Conservation (phyloP, 2,888 invertebrate genomes). For the Plebejus anna region DNA sequence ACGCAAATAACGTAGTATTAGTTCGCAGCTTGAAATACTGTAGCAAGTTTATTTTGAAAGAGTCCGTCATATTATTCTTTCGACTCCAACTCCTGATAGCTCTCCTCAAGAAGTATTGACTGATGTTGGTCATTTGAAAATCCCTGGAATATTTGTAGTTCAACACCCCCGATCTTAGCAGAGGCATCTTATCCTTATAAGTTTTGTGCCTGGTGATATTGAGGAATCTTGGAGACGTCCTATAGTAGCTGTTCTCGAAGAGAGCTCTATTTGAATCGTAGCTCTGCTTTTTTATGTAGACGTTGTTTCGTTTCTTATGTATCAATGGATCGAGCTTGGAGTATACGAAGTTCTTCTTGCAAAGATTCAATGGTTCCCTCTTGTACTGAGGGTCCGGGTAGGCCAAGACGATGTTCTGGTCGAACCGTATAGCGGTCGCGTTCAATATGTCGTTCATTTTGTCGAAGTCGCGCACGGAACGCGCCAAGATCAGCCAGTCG, state of each 20-base stretch:
- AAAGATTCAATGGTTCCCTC: conserved; percentile 44
- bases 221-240: conserved; percentile 53
- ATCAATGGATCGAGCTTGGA: conserved; percentile 35
- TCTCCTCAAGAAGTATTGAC: conserved; percentile 46
- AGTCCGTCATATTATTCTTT: conserved; percentile 35
- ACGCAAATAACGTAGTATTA: conserved; percentile 64
- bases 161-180: conserved; percentile 52
- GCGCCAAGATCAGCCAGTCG: conserved; percentile 61
- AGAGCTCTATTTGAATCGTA: conserved; percentile 44
- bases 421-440: conserved; percentile 58
- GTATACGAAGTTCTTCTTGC: conserved; percentile 56
- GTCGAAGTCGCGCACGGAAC: conserved; percentile 52
- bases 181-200: conserved; percentile 49
- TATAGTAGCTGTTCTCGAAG: conserved; percentile 56
- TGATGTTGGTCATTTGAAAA: conserved; percentile 58
- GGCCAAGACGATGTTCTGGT: conserved; percentile 60
- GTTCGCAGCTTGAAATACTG: conserved; percentile 68
- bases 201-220: conserved; percentile 53
- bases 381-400: conserved; percentile 43
- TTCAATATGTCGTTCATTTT: conserved; percentile 57
- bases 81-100: conserved; percentile 43
- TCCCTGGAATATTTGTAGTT: conserved; percentile 54
- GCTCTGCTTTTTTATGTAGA: conserved; percentile 33
- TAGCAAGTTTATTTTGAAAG: conserved; percentile 48
- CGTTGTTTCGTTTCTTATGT: conserved; percentile 30